Base-by-base conservation (phyloP, 2,113 vertebrate species). In the Orthonyx spaldingii region DNA sequence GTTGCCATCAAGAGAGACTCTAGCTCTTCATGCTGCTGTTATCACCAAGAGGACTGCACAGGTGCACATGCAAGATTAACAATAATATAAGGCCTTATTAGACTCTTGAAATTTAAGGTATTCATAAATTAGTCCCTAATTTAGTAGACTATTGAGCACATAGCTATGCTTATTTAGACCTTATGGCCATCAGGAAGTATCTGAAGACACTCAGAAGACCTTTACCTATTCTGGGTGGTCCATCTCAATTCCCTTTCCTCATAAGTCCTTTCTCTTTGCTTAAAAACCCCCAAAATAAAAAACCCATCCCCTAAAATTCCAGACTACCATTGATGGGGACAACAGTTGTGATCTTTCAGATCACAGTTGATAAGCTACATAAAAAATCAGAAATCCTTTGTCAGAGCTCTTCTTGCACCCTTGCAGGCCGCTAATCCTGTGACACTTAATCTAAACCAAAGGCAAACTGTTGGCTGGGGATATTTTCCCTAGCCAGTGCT, bases 361-460 rank as follows among this genome's bases (percentile, higher is more conserved):
- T 92, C 14, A 33, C 33, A n/a, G 27, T 13, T 79, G 72, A 92
- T 63, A 61, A 61, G 47, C 20, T 47, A 68, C 46, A 30, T 30
- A 42, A 46, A 53, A 84, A 80, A 7, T 16, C 37, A 64, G 18
- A 82, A 91, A 79, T 66, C 10, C 30, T 66, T 21, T n/a, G 14
- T 35, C 69, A 63, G 56, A 69, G 39, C 47, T 72, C 61, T 84
- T 60, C 52, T 78, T 70, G 47, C 65, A 87, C 35, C 23, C 49
- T 53, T 86, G 46, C 50, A 72, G 86, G 61, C 50, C 1, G 2
- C 52, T 78, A 64, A 81, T 85, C 75, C 78, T 7, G 56, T 86
- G 92, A 61, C 65, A 83, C 60, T 82, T 87, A 92, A 95, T 86
- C 69, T 52, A 74, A 95, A 85, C 63, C 92, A 94, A 95, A 96